Percentiles rank a stretch among this genome's conserved stretches.
phyloP scores from a whole-genome alignment of 2,888 invertebrate genomes.

The Abrostola triplasia region DNA sequence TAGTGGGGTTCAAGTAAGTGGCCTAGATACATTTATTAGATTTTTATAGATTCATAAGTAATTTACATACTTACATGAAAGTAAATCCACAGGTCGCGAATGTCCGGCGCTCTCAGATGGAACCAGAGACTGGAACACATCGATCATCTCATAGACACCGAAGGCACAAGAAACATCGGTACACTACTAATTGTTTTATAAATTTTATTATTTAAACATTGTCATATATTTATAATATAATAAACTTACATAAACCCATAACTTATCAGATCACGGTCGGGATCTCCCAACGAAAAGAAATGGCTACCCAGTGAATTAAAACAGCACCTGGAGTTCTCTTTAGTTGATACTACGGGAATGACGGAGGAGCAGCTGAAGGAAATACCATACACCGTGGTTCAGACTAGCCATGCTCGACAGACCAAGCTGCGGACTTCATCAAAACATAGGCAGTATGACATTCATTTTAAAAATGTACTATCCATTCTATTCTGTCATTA shows the following conservation, averaged over 20 bases:
- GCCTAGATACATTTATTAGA: conserved; percentile 12
- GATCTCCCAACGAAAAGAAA: conserved; percentile 92
- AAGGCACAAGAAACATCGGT: conserved; percentile 90
- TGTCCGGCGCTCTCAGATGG: conserved; percentile 89
- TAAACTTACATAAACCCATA: not conserved
- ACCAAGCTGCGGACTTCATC: conserved; percentile 86
- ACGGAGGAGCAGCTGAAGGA: conserved; percentile 95
- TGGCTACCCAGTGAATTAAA: conserved; percentile 93
- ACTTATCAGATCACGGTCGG: conserved; percentile 87
- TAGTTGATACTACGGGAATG: conserved; percentile 96
- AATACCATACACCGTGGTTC: conserved; percentile 96
- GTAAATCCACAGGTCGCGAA: conserved; percentile 89
- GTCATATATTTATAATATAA: not conserved
- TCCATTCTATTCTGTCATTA: not conserved
- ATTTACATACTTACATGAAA: conserved; percentile 10
- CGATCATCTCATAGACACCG: conserved; percentile 89
- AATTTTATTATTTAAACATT: not conserved
- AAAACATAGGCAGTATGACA: conserved; percentile 79
- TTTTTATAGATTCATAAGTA: not conserved
- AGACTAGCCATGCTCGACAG: conserved; percentile 90
- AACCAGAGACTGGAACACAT: conserved; percentile 85
- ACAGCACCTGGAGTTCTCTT: conserved; percentile 95
- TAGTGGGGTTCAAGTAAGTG: conserved; percentile 83
- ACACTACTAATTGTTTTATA: conserved; percentile 35
- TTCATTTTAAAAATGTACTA: conserved; percentile 4